phyloP scores from a whole-genome alignment of 1,140 invertebrate species.

The Calycopis cecrops region DNA sequence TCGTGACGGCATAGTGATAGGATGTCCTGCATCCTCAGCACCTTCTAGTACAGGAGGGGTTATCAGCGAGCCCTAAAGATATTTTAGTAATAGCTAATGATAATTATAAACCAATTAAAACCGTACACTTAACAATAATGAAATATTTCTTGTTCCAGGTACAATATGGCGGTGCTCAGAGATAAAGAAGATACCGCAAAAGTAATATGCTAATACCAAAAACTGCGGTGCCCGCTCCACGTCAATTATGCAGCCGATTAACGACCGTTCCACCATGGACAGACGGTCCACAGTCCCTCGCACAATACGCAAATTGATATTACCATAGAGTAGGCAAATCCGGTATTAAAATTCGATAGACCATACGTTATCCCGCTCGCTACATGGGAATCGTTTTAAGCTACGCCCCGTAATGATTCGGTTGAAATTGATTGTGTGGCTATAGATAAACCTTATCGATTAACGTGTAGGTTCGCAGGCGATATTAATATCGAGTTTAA shows the following conservation, averaged over 20 bases:
- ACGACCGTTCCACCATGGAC: slow-evolving; percentile 21
- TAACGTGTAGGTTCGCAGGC: slow-evolving; percentile 21
- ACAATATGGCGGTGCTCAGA: neutral
- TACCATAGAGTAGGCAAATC: slow-evolving; percentile 57
- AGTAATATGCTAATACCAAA: slow-evolving; percentile 14
- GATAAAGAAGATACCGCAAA: neutral
- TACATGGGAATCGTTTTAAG: slow-evolving; percentile 63
- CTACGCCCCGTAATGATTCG: slow-evolving; percentile 43
- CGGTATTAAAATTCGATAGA: slow-evolving; percentile 64
- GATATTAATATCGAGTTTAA: slow-evolving; percentile 18
- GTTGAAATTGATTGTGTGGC: slow-evolving; percentile 31
- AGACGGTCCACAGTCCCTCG: slow-evolving; percentile 36
- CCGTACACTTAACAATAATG: neutral
- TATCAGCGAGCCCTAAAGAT: too few species aligned
- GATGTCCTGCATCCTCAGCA: too few species aligned
- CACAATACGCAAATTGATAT: slow-evolving; percentile 38
- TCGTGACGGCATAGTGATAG: too few species aligned
- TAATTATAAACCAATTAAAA: too few species aligned
- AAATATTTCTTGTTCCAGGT: slow-evolving; percentile 6
- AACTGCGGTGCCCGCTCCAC: slow-evolving; percentile 11
- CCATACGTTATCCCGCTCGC: slow-evolving; percentile 51
- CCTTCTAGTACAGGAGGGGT: too few species aligned
- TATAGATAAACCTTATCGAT: slow-evolving; percentile 34
- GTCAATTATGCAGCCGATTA: slow-evolving; percentile 22
- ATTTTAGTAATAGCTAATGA: too few species aligned